phyloP scores from a whole-genome alignment of 2,797 vertebrate species.

The Muscicapa striata region DNA sequence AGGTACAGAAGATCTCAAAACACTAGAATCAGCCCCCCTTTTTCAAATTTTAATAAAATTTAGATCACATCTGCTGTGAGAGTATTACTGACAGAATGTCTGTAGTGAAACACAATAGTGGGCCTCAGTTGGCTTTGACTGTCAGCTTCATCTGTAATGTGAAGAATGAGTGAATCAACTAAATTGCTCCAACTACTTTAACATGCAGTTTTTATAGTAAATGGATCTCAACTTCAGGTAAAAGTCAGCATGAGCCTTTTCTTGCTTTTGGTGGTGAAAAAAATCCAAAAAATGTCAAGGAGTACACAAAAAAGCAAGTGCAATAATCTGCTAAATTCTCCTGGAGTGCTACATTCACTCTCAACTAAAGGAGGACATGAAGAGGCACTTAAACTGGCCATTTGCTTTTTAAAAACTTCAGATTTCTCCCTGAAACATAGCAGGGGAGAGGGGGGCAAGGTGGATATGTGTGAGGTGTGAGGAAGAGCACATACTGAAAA shows the following conservation, averaged over 20 bases:
- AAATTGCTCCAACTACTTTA: neutral
- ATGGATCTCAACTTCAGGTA: neutral
- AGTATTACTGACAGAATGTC: neutral
- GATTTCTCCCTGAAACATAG: neutral
- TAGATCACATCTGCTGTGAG: neutral
- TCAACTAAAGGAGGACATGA: neutral
- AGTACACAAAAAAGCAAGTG: neutral
- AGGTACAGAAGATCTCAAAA: conserved; percentile 3
- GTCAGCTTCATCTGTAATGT: neutral
- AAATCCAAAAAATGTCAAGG: neutral
- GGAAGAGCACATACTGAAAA: neutral
- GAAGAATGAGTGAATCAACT: neutral
- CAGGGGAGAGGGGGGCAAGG: fast-evolving
- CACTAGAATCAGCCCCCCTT: neutral
- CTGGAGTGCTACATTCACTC: neutral
- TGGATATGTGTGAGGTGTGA: neutral
- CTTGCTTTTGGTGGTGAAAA: neutral
- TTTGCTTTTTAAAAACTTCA: neutral
- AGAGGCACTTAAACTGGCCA: neutral
- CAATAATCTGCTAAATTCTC: neutral
- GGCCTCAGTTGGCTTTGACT: neutral
- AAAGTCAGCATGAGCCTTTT: neutral
- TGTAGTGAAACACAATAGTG: neutral
- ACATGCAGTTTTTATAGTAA: neutral
- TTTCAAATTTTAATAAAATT: neutral